Percentiles rank a stretch among this genome's conserved stretches.
phyloP scores from a whole-genome alignment of 2,113 vertebrate species.

The Blennius ocellaris region DNA sequence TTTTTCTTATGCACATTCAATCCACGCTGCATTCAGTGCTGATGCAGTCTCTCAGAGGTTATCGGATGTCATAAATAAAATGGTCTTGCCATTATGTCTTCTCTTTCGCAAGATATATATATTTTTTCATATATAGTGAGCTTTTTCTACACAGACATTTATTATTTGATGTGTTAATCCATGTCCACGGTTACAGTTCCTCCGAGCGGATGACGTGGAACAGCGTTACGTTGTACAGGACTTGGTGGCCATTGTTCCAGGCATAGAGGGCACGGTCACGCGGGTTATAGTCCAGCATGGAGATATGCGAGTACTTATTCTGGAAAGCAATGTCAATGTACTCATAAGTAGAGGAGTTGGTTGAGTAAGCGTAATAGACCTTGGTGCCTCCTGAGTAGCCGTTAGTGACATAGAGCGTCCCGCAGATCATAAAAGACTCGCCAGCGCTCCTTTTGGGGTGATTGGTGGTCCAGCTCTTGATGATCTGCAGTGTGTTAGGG shows the following conservation, averaged over 20 bases:
- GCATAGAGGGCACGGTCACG: conserved; percentile 96
- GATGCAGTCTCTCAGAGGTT: conserved; percentile 56
- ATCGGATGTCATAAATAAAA: conserved; percentile 57
- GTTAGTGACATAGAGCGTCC: conserved; percentile 97
- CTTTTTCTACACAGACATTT: conserved; percentile 69
- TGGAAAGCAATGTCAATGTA: conserved; percentile 98
- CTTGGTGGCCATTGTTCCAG: conserved; percentile 98
- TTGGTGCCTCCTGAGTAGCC: conserved; percentile 97
- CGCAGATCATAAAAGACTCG: conserved; percentile 98
- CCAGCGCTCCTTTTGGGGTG: conserved; percentile 97
- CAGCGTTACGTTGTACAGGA: conserved; percentile 97
- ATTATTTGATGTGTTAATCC: conserved; percentile 21
- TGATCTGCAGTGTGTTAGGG: conserved; percentile 91
- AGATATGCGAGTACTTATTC: conserved; percentile 98
- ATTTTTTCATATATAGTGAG: conserved; percentile 73
- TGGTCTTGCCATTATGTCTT: conserved; percentile 46
- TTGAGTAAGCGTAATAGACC: conserved; percentile 97
- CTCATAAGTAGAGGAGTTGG: conserved; percentile 97
- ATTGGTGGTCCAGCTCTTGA: conserved; percentile 96
- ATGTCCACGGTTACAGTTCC: conserved; percentile 87
- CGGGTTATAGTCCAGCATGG: conserved; percentile 99
- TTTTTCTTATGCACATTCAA: conserved; percentile 71
- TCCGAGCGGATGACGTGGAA: conserved; percentile 97
- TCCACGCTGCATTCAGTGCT: conserved; percentile 60
- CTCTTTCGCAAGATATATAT: conserved; percentile 60